Conservation (phyloP, 1,140 invertebrate genomes). For the Periplaneta americana region DNA sequence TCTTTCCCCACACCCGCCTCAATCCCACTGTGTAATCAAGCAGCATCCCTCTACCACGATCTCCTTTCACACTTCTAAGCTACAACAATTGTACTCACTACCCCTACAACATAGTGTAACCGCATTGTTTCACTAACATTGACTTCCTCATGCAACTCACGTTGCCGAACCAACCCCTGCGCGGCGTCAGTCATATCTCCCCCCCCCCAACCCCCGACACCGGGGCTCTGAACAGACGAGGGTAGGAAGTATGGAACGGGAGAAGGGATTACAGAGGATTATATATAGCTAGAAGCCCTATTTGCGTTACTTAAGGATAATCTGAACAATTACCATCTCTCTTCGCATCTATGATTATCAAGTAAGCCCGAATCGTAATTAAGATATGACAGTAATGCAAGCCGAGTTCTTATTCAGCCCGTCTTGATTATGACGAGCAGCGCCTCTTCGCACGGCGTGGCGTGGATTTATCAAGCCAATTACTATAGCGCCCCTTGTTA, state of each 20-base stretch:
- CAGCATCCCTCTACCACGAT: background rate
- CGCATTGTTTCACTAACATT: background rate
- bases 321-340: background rate
- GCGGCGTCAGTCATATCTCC: background rate
- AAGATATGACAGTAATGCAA: background rate
- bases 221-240: background rate
- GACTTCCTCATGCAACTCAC: background rate
- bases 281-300: background rate
- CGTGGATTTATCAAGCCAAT: background rate
- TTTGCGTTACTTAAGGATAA: background rate
- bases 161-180: background rate
- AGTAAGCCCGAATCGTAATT: background rate
- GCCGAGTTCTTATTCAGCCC: background rate
- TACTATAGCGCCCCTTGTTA: no score
- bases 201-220: background rate
- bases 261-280: background rate
- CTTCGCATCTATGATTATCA: background rate
- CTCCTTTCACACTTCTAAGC: background rate
- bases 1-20: background rate
- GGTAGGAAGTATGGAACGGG: background rate
- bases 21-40: background rate
- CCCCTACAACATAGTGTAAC: background rate
- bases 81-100: background rate
- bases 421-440: background rate
- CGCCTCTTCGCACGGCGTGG: background rate